Conservation (phyloP, 2,797 vertebrate genomes). For the Arnoldichthys spilopterus region DNA sequence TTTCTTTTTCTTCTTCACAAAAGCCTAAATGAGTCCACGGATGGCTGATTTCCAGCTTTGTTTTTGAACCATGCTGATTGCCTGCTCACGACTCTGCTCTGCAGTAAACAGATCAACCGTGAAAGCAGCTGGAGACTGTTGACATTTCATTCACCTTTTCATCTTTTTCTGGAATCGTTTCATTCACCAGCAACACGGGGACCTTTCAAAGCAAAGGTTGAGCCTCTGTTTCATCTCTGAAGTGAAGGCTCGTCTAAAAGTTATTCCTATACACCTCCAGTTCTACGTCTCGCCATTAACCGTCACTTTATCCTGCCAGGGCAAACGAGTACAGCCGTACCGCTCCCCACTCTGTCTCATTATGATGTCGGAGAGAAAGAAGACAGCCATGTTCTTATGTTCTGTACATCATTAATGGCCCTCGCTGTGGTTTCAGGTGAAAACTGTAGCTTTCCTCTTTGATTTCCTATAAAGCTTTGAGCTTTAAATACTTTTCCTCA, state of each 20-base stretch:
- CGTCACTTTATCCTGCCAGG: not conserved
- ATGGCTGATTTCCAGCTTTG: constrained; percentile 21
- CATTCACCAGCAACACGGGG: constrained; percentile 58
- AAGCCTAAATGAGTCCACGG: constrained; percentile 25
- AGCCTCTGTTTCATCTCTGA: constrained; percentile 45
- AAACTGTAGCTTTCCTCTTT: not conserved
- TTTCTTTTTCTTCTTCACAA: constrained; percentile 25
- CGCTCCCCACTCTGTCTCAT: not conserved
- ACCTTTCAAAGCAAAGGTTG: constrained; percentile 64
- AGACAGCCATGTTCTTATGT: not conserved
- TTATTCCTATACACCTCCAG: not conserved
- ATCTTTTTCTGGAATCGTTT: constrained; percentile 60
- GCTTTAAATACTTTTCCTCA: not conserved
- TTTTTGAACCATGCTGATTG: constrained; percentile 35
- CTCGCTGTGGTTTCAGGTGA: constrained; percentile 8
- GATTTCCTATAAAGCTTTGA: not conserved
- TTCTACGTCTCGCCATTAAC: not conserved
- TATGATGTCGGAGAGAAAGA: not conserved
- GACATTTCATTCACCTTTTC: constrained; percentile 72
- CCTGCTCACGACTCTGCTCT: constrained; percentile 18
- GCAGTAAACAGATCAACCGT: constrained; percentile 51
- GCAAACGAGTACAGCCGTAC: too few relatives aligned
- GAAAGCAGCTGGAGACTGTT: constrained; percentile 62
- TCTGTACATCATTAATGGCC: not conserved
- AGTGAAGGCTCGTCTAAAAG: constrained; percentile 25